A percentile compares a stretch with the other conserved stretches of the same genome.
Conservation (phyloP, 2,797 vertebrate genomes). For the Allobates femoralis region DNA sequence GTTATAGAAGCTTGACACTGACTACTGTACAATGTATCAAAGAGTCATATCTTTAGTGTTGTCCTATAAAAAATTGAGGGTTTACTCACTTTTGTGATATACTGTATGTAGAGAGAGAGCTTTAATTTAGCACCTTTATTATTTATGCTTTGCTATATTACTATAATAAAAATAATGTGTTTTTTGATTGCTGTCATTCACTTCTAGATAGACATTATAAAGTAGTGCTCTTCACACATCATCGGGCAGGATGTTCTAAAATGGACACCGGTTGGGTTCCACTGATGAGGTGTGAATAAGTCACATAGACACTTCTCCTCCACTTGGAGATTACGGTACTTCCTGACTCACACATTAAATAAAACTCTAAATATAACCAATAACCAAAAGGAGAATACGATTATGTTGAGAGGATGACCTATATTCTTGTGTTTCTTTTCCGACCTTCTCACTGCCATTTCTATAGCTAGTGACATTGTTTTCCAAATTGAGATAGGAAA, state of each 20-base stretch:
- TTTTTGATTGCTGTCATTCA: background rate
- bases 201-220: conserved; percentile 12
- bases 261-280: conserved; percentile 31
- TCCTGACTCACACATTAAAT: conserved; percentile 32
- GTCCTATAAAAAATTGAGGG: too few relatives aligned
- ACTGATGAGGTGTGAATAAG: conserved; percentile 51
- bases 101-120: too few relatives aligned
- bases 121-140: background rate
- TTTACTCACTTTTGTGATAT: too few relatives aligned
- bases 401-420: background rate
- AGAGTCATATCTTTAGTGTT: too few relatives aligned
- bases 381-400: background rate
- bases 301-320: conserved; percentile 26
- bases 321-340: conserved; percentile 19
- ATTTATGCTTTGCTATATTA: background rate
- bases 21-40: too few relatives aligned
- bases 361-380: conserved; percentile 40
- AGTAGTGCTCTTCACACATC: conserved; percentile 49
- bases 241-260: conserved; percentile 29
- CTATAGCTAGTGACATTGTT: background rate
- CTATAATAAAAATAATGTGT: background rate
- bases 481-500: too few relatives aligned
- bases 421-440: background rate
- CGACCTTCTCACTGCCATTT: background rate
- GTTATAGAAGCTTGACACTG: too few relatives aligned